Evolutionary conservation across 2,888 invertebrate genomes (phyloP).

Genomic region (Athalia cordata): DNA sequence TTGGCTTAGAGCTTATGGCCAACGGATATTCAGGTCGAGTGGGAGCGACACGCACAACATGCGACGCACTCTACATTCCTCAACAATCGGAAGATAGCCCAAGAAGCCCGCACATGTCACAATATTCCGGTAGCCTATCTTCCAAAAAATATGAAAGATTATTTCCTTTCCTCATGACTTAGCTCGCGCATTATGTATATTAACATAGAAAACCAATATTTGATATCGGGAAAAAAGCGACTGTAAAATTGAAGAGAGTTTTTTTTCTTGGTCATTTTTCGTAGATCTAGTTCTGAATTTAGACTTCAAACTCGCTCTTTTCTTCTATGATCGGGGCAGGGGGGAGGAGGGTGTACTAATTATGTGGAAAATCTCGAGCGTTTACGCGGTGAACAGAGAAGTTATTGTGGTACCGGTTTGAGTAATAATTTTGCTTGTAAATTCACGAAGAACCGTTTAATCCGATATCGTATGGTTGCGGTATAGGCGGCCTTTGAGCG

Average conservation of each 20-base stretch:
- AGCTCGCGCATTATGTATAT: too few species aligned
- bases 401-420: slow-evolving; percentile 21
- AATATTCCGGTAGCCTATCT: slow-evolving; percentile 44
- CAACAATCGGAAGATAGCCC: slow-evolving; percentile 45
- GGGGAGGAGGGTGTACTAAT: neutral
- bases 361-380: neutral
- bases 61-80: slow-evolving; percentile 47
- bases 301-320: too few species aligned
- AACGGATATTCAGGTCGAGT: slow-evolving; percentile 19
- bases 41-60: slow-evolving; percentile 8
- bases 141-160: slow-evolving; percentile 45
- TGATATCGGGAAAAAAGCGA: slow-evolving; percentile 14
- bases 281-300: too few species aligned
- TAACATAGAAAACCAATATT: slow-evolving; percentile 35
- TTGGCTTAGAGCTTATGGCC: neutral
- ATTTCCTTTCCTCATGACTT: neutral
- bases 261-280: neutral
- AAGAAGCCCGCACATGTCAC: slow-evolving; percentile 31
- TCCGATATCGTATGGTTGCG: slow-evolving; percentile 56
- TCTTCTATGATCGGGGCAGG: too few species aligned
- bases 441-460: slow-evolving; percentile 56
- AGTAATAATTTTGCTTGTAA: slow-evolving; percentile 52
- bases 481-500: slow-evolving; percentile 53
- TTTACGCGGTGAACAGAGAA: neutral
- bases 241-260: neutral